Base-by-base conservation (phyloP, 1,140 invertebrate genomes). In the Bombus sibiricus region DNA sequence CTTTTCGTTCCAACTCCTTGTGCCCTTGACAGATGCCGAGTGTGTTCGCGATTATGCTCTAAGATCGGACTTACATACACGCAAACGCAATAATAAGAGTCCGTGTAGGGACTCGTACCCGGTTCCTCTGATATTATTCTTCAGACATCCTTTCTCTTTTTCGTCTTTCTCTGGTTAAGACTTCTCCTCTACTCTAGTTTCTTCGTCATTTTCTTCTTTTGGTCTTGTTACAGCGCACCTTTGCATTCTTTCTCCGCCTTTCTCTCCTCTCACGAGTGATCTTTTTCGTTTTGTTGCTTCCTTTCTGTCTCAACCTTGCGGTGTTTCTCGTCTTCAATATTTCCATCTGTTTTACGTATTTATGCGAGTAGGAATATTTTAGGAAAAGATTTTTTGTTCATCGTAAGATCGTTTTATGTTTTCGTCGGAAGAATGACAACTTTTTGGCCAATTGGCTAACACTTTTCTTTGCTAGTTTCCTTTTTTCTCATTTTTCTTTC, bases 21-120 rank as follows among this genome's bases (percentile, higher is more conserved):
- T 79, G 66, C 9, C 43, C 25, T 41, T 47, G 64, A 72, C 81
- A 82, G 81, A 82, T 75, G 81, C 59, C n/a, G 71, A 41, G 39
- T 41, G 66, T 79, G 34, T 69, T 39, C 15, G 69, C 57, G 59
- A 81, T 64, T 43, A 69, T n/a, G 22, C 59, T 34, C 57, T 41
- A 81, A 73, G 68, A 78, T 34, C 83, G 47, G 53, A 5, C 53
- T 66, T 62, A 32, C 39, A 8, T 62, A 57, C 83, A 79, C 68
- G 76, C 76, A 72, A 80, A 72, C 76, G 68, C 37, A 85, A 85
- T 80, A 80, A 80, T 39, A 85, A 80, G 53, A 72, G 43, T 32
- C 43, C 57, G 18, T 34, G 39, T 6, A 53, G 47, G 64, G 43
- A 41, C 34, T 53, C 66, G 68, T 53, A 85, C 79, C 83, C 83